These are phyloP conservation scores for Epistrophella euchroma DNA, from an alignment of 2,888 invertebrate genomes.

Conservation along the genomic window DNA sequence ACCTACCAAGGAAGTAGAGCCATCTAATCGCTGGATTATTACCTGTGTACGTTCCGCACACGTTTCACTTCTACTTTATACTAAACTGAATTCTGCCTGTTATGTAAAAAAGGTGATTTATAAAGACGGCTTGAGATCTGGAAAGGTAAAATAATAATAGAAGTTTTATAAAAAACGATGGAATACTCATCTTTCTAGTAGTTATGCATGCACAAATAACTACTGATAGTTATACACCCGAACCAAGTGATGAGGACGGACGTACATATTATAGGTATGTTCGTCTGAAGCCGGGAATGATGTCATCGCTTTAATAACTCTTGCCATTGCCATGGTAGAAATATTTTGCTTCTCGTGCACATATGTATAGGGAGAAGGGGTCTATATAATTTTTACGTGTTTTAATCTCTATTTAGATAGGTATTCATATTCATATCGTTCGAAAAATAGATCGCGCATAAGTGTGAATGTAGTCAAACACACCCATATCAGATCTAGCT, in stretches of 20 bases:
- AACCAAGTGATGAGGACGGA: conserved; percentile 2
- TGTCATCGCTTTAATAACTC: conserved; percentile 72
- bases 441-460: conserved; percentile 46
- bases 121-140: background rate
- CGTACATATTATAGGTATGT: background rate
- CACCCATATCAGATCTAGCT: conserved; percentile 18
- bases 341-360: conserved; percentile 48
- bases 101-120: conserved; percentile 3
- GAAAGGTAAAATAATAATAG: background rate
- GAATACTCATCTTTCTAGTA: background rate
- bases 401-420: conserved; percentile 45
- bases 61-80: conserved; percentile 52
- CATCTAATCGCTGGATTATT: conserved; percentile 43
- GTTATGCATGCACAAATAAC: conserved; percentile 8
- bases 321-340: conserved; percentile 45
- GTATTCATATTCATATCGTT: conserved; percentile 32
- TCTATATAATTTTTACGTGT: conserved; percentile 60
- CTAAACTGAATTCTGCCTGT: background rate
- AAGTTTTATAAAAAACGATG: conserved; percentile 9
- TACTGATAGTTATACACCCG: background rate
- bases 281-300: conserved; percentile 67
- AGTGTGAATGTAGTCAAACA: conserved; percentile 57
- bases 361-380: conserved; percentile 21
- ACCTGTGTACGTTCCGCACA: conserved; percentile 47
- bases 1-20: conserved; percentile 22